Percentiles rank a stretch among this genome's conserved stretches.
phyloP scores from a whole-genome alignment of 2,797 vertebrate genomes.

The Poecilia wingei region DNA sequence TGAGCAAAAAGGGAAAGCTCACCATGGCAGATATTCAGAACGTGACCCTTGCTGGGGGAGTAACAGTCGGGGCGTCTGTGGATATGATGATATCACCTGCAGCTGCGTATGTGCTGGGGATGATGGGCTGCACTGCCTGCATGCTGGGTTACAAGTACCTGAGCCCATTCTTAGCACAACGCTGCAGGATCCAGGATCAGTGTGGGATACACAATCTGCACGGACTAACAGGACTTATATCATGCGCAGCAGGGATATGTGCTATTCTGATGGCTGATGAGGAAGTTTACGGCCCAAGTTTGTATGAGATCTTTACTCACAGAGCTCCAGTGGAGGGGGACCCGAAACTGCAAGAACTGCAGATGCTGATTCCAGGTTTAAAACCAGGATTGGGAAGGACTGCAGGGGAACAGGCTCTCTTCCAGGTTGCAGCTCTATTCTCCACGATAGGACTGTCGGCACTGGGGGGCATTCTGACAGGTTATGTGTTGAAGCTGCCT shows the following conservation, averaged over 20 bases:
- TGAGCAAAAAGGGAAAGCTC: slow-evolving; percentile 80
- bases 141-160: slow-evolving; percentile 82
- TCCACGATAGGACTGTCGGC: slow-evolving; percentile 66
- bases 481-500: slow-evolving; percentile 70
- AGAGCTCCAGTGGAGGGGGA: slow-evolving; percentile 67
- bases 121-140: slow-evolving; percentile 76
- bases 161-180: slow-evolving; percentile 72
- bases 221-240: slow-evolving; percentile 82
- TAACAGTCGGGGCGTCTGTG: slow-evolving; percentile 81
- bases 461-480: slow-evolving; percentile 72
- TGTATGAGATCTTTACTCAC: slow-evolving; percentile 66
- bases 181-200: slow-evolving; percentile 78
- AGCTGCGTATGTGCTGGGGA: slow-evolving; percentile 76
- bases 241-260: slow-evolving; percentile 71
- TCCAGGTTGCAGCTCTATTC: slow-evolving; percentile 73
- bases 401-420: slow-evolving; percentile 70
- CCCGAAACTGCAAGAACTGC: slow-evolving; percentile 55
- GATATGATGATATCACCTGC: slow-evolving; percentile 81
- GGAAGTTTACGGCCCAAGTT: slow-evolving; percentile 57
- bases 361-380: slow-evolving; percentile 44
- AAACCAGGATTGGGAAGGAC: slow-evolving; percentile 33
- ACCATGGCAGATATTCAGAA: slow-evolving; percentile 86
- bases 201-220: slow-evolving; percentile 87
- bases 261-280: slow-evolving; percentile 66
- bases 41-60: slow-evolving; percentile 83